phyloP scores from a whole-genome alignment of 92 coral and sea anemone species.

The Hydrozoanthus gracilis region DNA sequence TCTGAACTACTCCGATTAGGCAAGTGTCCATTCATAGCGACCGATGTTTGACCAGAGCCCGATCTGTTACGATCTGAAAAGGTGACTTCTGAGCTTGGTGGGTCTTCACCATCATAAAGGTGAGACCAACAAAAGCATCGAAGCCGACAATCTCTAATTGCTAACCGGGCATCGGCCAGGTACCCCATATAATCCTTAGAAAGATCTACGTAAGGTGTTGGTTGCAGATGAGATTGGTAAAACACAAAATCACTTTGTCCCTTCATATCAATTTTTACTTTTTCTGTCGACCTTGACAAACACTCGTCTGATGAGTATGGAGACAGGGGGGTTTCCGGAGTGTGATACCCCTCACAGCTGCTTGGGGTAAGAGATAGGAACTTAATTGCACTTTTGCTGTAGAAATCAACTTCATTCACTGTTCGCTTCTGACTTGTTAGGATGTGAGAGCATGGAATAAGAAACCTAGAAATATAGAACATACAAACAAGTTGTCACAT shows the following conservation, averaged over 20 bases:
- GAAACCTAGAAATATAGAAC: conserved; percentile 66
- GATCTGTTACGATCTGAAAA: conserved; percentile 53
- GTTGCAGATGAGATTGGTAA: conserved; percentile 63
- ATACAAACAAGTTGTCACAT: not conserved
- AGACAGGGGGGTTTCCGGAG: conserved; percentile 60
- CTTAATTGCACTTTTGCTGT: conserved; percentile 96
- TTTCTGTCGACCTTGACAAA: conserved; percentile 58
- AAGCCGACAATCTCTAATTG: conserved; percentile 81
- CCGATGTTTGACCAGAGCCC: conserved; percentile 14
- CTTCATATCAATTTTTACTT: conserved; percentile 79
- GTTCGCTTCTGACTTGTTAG: conserved; percentile 94
- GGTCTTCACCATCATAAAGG: conserved; percentile 91
- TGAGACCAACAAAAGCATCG: conserved; percentile 95
- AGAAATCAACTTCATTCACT: conserved; percentile 91
- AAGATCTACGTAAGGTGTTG: conserved; percentile 52
- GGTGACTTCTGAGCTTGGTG: conserved; percentile 58
- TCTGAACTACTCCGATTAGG: conserved; percentile 42
- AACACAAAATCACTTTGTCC: conserved; percentile 72
- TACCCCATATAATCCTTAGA: conserved; percentile 92
- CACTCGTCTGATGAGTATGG: conserved; percentile 77
- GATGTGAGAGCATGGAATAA: conserved; percentile 93
- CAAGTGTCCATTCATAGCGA: conserved; percentile 40
- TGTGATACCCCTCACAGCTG: conserved; percentile 73
- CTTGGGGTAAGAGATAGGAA: conserved; percentile 93
- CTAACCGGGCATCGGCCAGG: conserved; percentile 85